Evolutionary conservation across 2,113 vertebrate genomes (phyloP).

Genomic region (Tiliqua scincoides): DNA sequence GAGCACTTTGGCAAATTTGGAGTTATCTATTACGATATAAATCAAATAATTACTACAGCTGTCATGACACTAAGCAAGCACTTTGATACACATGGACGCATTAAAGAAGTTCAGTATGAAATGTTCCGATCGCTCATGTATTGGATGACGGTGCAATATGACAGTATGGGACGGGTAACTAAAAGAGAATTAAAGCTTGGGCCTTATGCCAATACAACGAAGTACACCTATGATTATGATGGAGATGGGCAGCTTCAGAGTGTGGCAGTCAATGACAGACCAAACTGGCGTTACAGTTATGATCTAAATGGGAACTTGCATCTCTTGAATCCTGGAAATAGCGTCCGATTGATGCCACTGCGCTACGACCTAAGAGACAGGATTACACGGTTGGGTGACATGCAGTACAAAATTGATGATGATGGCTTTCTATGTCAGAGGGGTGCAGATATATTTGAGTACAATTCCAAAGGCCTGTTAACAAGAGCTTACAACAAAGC

Average conservation of each 20-base stretch:
- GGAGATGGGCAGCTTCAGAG: conserved; percentile 96
- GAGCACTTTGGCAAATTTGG: conserved; percentile 99
- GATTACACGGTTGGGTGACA: conserved; percentile 93
- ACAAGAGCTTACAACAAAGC: conserved; percentile 92
- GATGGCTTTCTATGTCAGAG: conserved; percentile 95
- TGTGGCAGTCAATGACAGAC: conserved; percentile 95
- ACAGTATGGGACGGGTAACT: conserved; percentile 97
- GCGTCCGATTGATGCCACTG: conserved; percentile 90
- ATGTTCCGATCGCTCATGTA: conserved; percentile 99
- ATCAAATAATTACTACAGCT: conserved; percentile 98
- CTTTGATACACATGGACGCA: conserved; percentile 96
- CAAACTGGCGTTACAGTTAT: conserved; percentile 98
- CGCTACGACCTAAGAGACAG: conserved; percentile 96
- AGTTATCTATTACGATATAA: conserved; percentile 98
- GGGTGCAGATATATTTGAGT: conserved; percentile 92
- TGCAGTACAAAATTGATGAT: conserved; percentile 95
- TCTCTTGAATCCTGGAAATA: conserved; percentile 93
- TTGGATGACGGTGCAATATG: conserved; percentile 99
- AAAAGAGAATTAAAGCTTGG: conserved; percentile 98
- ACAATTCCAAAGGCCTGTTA: conserved; percentile 97
- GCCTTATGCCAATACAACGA: conserved; percentile 97
- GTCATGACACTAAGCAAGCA: conserved; percentile 99
- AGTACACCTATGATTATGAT: conserved; percentile 97
- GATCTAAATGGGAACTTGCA: conserved; percentile 98
- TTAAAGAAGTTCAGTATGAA: conserved; percentile 99